Evolutionary conservation across 2,797 vertebrate genomes (phyloP), one percentile per base, ranked within the genome.

Genomic region (Peromyscus attwateri): DNA sequence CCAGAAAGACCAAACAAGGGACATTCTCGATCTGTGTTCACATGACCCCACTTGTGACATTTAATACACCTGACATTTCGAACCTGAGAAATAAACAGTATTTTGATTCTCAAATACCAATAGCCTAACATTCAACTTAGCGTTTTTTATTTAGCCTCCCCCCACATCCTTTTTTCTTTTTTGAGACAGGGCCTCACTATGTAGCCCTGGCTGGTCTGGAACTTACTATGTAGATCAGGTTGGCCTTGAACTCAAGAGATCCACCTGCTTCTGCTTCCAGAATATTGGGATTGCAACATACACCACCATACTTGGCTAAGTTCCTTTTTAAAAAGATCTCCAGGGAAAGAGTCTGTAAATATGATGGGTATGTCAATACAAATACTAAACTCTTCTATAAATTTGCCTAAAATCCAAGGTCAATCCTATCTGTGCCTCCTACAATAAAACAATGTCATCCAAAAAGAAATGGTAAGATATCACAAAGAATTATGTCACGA

Each of bases 1-100:
- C 99, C 99, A 9, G 99, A 99, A 95, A 99, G 99, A 40, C 99
- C 99, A 96, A 99, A 99, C 21, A 99, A 99, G 87, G 99, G 99
- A 97, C 99, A 99, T 95, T 99, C 99, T 97, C 99, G 98, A 97
- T 99, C 99, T 0, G 99, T 99, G 99, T 99, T 99, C 96, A 99
- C 99, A 2, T 99, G 99, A 93, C 99, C 99, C 99, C 99, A 99
- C 96, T 99, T 99, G 98, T 99, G 99, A 98, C 99, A 99, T 97
- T 99, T 99, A 98, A 99, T 99, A 96, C 99, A 99, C 27, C 99
- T 99, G 94, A 99, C 99, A 29, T 99, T 99, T 96, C 99, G 99
- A 98, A 99, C 99, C 99, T 99, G 92, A 87, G 52, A 94, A 95
- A 92, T 2, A 97, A 97, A 82, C 37, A 71, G 1, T 29, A 60